Evolutionary conservation across 1,140 invertebrate species (phyloP).

Genomic region (Drosophila littoralis): DNA sequence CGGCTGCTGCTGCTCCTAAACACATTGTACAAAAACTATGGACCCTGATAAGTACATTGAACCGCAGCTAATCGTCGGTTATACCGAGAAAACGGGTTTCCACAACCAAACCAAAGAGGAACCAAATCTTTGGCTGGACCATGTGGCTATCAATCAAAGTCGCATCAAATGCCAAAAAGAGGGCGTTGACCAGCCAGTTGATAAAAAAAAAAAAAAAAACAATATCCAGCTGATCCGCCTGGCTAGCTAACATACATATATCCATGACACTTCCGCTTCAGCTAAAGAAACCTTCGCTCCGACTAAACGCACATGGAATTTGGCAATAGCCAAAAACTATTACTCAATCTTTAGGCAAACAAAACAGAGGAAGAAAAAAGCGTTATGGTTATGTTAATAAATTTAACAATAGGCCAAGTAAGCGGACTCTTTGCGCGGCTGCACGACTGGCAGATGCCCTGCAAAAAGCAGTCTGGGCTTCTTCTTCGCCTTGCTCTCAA

Average conservation of each 20-base stretch:
- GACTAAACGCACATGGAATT: constrained; percentile 13
- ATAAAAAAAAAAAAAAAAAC: not conserved
- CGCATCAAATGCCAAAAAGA: constrained; percentile 35
- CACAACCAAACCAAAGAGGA: constrained; percentile 19
- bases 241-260: not conserved
- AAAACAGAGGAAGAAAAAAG: constrained; percentile 10
- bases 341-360: constrained; percentile 29
- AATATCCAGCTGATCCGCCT: constrained; percentile 8
- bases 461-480: not conserved
- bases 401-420: constrained; percentile 29
- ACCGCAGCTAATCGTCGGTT: constrained; percentile 73
- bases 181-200: constrained; percentile 45
- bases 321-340: constrained; percentile 42
- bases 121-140: constrained; percentile 37
- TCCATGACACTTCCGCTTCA: constrained; percentile 23
- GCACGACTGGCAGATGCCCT: not conserved
- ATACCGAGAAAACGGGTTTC: constrained; percentile 66
- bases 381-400: constrained; percentile 47
- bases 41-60: constrained; percentile 71
- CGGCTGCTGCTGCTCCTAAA: not conserved
- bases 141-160: constrained; percentile 65
- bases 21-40: constrained; percentile 10
- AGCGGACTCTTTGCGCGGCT: not conserved
- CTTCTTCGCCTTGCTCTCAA: too few species aligned
- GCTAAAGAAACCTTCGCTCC: constrained; percentile 30